Percentiles rank a stretch among this genome's conserved stretches.
These are phyloP conservation scores for Anser cygnoides DNA, from an alignment of 2,113 vertebrate genomes.

Conservation along the genomic window DNA sequence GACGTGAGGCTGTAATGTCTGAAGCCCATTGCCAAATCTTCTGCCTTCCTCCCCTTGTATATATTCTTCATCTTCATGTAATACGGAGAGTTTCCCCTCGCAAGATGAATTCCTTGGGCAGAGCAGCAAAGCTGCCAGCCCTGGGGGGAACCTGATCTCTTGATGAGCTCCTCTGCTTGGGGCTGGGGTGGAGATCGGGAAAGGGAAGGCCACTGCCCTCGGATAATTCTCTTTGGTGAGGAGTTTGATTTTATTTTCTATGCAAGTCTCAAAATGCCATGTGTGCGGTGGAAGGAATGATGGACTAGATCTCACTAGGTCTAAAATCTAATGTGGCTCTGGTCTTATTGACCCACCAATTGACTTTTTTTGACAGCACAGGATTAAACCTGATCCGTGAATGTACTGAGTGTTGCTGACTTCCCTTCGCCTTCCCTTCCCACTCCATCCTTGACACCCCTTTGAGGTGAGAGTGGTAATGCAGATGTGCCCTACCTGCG, in stretches of 20 bases:
- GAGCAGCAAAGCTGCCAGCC: not conserved
- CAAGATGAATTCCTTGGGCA: not conserved
- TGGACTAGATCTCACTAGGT: not conserved
- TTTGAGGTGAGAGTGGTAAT: not conserved
- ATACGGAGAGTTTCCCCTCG: not conserved
- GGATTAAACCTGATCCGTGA: not conserved
- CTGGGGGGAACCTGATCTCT: not conserved
- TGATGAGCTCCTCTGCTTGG: not conserved
- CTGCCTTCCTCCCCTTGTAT: not conserved
- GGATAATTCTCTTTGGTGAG: not conserved
- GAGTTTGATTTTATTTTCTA: not conserved
- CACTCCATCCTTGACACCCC: not conserved
- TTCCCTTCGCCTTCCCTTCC: not conserved
- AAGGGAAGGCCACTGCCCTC: not conserved
- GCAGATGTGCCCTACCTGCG: fast-evolving
- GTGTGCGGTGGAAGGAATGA: not conserved
- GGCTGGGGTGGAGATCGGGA: not conserved
- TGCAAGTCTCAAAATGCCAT: not conserved
- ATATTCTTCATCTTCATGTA: not conserved
- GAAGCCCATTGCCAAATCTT: not conserved
- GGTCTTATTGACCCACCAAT: not conserved
- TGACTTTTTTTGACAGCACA: not conserved
- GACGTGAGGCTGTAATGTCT: not conserved
- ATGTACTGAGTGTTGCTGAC: not conserved
- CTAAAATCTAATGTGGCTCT: not conserved